phyloP scores from a whole-genome alignment of 2,888 invertebrate genomes.

The Eledona agricola region DNA sequence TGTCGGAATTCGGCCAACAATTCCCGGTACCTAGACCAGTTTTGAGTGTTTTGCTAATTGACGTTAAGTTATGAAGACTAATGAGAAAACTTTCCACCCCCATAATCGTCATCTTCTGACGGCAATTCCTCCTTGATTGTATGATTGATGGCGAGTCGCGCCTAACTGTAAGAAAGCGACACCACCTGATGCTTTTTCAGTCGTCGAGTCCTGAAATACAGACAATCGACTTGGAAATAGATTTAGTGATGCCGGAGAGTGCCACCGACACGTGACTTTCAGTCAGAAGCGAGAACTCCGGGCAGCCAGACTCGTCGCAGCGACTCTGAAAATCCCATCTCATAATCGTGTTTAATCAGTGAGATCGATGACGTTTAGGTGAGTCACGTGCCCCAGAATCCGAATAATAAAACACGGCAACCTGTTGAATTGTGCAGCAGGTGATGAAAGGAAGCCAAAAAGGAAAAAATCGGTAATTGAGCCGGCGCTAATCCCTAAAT shows the following conservation, averaged over 20 bases:
- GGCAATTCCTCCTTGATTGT: conserved; percentile 19
- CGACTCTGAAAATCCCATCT: too few relatives aligned
- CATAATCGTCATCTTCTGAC: conserved; percentile 11
- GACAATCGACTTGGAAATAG: conserved; percentile 40
- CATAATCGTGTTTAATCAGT: conserved; percentile 19
- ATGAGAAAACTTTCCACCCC: conserved; percentile 45
- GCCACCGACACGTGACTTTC: conserved; percentile 43
- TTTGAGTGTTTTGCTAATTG: conserved; percentile 34
- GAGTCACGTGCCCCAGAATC: conserved; percentile 29
- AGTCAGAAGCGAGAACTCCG: conserved; percentile 41
- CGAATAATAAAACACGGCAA: conserved; percentile 56
- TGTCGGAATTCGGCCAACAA: conserved; percentile 13
- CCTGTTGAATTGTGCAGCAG: conserved; percentile 56
- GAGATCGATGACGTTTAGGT: conserved; percentile 27
- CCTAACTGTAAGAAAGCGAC: neutral
- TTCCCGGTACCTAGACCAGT: conserved; percentile 3
- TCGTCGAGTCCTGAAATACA: too few relatives aligned
- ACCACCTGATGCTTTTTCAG: conserved; percentile 21
- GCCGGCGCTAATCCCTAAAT: conserved; percentile 50
- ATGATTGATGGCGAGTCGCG: conserved; percentile 25
- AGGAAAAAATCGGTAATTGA: conserved; percentile 49
- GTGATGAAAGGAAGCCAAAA: conserved; percentile 33
- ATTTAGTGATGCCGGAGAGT: conserved; percentile 39
- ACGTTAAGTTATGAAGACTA: conserved; percentile 47
- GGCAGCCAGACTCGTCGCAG: conserved; percentile 35